These are phyloP conservation scores for Drosophila lacicola DNA, from an alignment of 2,888 invertebrate species.

Conservation along the genomic window DNA sequence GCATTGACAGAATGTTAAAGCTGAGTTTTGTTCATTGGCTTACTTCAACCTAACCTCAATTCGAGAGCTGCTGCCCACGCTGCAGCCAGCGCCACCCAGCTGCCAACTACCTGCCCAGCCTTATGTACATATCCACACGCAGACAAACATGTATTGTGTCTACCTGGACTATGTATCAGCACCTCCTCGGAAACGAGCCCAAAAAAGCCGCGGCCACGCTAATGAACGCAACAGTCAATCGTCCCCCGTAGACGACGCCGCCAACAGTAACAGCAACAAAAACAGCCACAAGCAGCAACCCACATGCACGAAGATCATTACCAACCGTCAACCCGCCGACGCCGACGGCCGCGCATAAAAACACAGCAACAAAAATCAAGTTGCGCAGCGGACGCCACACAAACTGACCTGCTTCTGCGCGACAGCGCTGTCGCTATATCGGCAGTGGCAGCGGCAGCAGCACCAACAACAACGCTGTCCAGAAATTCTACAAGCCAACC, in stretches of 20 bases:
- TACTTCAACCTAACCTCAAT: constrained; percentile 46
- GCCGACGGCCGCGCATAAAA: constrained; percentile 51
- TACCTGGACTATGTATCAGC: constrained; percentile 75
- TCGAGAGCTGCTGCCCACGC: constrained; percentile 46
- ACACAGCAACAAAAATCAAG: constrained; percentile 70
- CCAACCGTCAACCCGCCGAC: constrained; percentile 68
- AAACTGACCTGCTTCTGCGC: constrained; percentile 77
- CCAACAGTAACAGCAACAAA: constrained; percentile 37
- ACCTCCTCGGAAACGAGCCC: constrained; percentile 70
- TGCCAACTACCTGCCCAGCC: constrained; percentile 64
- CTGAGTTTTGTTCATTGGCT: constrained; percentile 26
- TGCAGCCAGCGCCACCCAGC: constrained; percentile 56
- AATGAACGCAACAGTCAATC: constrained; percentile 78
- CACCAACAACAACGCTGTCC: constrained; percentile 47
- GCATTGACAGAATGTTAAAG: constrained; percentile 31
- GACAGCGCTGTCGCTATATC: constrained; percentile 44
- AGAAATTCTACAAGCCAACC: constrained; percentile 72
- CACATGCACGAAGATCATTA: constrained; percentile 78
- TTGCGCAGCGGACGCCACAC: constrained; percentile 67
- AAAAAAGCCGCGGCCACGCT: constrained; percentile 71
- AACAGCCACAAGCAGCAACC: constrained; percentile 60
- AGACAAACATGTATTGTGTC: constrained; percentile 29
- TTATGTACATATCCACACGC: constrained; percentile 25
- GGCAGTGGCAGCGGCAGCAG: constrained; percentile 14
- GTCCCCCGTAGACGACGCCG: constrained; percentile 53